These are phyloP conservation scores for Staurois parvus DNA, from an alignment of 2,797 vertebrate species.

Conservation along the genomic window DNA sequence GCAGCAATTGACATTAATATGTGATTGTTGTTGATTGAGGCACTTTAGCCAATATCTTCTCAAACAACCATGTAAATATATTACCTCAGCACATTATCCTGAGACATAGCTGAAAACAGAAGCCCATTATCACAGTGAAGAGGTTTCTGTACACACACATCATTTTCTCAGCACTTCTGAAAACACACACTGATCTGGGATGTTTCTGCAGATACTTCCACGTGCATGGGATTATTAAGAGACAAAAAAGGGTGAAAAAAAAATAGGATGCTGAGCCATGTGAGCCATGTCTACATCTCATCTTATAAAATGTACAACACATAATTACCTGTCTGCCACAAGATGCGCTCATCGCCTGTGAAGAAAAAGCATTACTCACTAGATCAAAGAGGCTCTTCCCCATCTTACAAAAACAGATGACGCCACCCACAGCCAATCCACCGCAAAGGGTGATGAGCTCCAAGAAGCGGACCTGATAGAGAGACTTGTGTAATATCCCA, in stretches of 20 bases:
- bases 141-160: neutral
- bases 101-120: conserved; percentile 5
- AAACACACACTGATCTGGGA: conserved; percentile 13
- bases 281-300: conserved; percentile 18
- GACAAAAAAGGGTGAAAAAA: conserved; percentile 3
- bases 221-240: conserved; percentile 18
- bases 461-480: neutral
- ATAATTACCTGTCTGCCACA: conserved; percentile 61
- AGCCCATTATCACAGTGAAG: neutral
- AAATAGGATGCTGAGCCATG: neutral
- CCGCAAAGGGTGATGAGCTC: conserved; percentile 14
- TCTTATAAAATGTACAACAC: conserved; percentile 55
- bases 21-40: conserved; percentile 38
- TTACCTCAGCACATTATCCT: conserved; percentile 6
- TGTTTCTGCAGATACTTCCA: neutral
- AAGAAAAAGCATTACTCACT: conserved; percentile 46
- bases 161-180: conserved; percentile 9
- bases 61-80: neutral
- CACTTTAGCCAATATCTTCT: conserved; percentile 5
- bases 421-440: conserved; percentile 40
- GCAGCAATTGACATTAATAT: neutral
- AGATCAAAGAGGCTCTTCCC: conserved; percentile 37
- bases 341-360: conserved; percentile 46
- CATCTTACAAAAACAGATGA: conserved; percentile 51
- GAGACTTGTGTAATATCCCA: no score